Evolutionary conservation across 2,113 vertebrate genomes (phyloP), one percentile per base, ranked within the genome.

Genomic region (Copsychus sechellarum): DNA sequence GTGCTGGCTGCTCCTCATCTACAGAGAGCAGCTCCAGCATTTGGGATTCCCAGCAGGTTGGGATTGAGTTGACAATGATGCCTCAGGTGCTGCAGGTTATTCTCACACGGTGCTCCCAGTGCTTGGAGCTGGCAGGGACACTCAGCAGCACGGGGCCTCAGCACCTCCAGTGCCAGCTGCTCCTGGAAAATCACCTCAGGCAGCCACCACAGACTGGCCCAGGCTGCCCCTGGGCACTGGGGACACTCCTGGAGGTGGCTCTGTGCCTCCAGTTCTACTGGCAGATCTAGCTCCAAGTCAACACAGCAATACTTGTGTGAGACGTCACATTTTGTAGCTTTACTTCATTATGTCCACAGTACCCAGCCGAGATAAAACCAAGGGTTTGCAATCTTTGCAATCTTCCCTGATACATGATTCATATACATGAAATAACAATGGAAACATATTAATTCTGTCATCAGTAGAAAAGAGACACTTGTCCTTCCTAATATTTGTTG

Each of bases 71-170:
- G 9, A 6, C 34, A 70, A 2, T 5, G 58, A 42, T 23, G 9
- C 9, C 47, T 31, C 54, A 20, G n/a, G 42, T 42, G 4, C 48
- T 58, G 69, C 58, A 56, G 20, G 17, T 16, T 38, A 45, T 45
- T 73, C 31, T 62, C 0, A 0, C 9, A 70, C 0, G 0, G 36
- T 45, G 57, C 53, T 91, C 62, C 53, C 28, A 66, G 40, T 0
- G 1, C 40, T 22, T 25, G 31, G 43, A 22, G 6, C 42, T 36
- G 48, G 18, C 0, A 0, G 31, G 24, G 43, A 14, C 0, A 0
- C 21, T 57, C 29, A 23, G 6, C 3, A 9, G 50, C 43, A 26
- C 5, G 0, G 20, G 23, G 28, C 19, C 31, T 66, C 60, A 48
- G 48, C 29, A 36, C 14, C 45, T 79, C 48, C 76, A 29, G 9